Conservation (phyloP, 2,888 invertebrate species). For the Ethmia dodecea region DNA sequence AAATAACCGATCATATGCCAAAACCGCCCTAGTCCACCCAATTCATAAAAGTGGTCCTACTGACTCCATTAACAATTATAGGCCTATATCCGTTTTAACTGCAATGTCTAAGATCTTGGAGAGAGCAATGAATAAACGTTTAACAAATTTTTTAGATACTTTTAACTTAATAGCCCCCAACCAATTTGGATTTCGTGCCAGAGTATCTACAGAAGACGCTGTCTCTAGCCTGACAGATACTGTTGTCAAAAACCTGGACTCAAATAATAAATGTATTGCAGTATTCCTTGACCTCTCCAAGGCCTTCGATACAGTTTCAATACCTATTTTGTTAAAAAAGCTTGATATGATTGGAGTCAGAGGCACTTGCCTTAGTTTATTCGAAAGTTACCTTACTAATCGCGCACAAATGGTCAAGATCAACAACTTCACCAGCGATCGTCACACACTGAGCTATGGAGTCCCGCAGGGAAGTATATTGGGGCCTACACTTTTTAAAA, state of each 20-base stretch:
- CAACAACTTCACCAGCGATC: neutral
- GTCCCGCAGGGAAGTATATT: constrained; percentile 2
- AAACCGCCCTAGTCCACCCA: neutral
- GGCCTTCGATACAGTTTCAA: constrained; percentile 9
- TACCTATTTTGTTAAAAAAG: constrained; percentile 1
- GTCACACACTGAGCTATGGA: neutral
- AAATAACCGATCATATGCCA: neutral
- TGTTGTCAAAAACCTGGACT: neutral
- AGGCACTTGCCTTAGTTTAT: neutral
- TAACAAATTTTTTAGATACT: neutral
- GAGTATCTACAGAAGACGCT: neutral
- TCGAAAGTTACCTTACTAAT: neutral
- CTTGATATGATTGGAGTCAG: neutral
- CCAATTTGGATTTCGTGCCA: neutral
- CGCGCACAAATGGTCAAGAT: neutral
- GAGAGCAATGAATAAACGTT: neutral
- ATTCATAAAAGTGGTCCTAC: neutral
- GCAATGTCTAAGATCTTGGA: neutral
- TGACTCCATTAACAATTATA: neutral
- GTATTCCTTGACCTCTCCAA: constrained; percentile 1
- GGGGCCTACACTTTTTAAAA: constrained; percentile 1
- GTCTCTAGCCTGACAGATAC: neutral
- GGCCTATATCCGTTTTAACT: neutral
- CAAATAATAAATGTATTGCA: neutral
- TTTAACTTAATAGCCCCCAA: neutral